phyloP scores from a whole-genome alignment of 2,113 vertebrate species.

The Crocuta crocuta region DNA sequence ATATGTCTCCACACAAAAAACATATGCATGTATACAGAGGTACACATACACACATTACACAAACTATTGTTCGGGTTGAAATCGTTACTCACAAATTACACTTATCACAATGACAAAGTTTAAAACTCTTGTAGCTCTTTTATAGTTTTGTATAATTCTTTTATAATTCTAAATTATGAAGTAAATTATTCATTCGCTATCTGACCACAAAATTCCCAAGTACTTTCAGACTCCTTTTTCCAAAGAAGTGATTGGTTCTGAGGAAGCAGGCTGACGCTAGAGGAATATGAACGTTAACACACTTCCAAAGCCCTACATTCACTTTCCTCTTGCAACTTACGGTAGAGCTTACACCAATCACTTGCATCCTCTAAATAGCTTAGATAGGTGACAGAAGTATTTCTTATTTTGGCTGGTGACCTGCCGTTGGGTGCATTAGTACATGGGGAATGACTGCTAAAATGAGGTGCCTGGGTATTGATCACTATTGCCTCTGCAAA shows the following conservation, averaged over 20 bases:
- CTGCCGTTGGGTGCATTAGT: not conserved
- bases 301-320: not conserved
- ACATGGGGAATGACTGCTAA: not conserved
- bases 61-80: not conserved
- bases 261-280: not conserved
- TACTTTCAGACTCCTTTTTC: not conserved
- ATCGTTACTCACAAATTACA: not conserved
- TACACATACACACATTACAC: not conserved
- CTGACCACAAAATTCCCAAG: not conserved
- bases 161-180: not conserved
- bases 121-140: not conserved
- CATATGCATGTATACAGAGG: not conserved
- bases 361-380: not conserved
- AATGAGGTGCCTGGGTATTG: not conserved
- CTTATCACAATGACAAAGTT: not conserved
- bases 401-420: not conserved
- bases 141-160: not conserved
- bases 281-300: not conserved
- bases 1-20: not conserved
- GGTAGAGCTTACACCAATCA: not conserved
- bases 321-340: not conserved
- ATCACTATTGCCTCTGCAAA: not conserved
- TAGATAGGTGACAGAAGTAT: not conserved
- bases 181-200: not conserved
- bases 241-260: not conserved